phyloP scores from a whole-genome alignment of 1,140 invertebrate species.

The Coboldia fuscipes region DNA sequence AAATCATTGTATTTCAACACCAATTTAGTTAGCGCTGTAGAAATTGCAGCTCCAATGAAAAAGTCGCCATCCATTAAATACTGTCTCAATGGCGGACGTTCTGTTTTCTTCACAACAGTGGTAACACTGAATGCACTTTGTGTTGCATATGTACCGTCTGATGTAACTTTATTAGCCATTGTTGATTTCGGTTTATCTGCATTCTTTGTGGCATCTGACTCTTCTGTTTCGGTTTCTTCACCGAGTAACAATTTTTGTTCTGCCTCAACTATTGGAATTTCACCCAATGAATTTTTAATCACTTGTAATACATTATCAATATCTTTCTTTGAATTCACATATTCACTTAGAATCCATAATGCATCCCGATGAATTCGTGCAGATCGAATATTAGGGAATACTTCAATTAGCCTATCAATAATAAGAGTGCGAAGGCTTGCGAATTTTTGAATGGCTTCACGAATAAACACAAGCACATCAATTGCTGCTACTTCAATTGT shows the following conservation, averaged over 20 bases:
- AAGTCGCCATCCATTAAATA: conserved; percentile 90
- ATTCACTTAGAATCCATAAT: conserved; percentile 97
- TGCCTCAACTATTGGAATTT: conserved; percentile 76
- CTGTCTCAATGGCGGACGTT: conserved; percentile 59
- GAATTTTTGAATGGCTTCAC: conserved; percentile 88
- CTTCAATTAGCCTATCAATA: conserved; percentile 61
- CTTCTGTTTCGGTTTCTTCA: conserved; percentile 31
- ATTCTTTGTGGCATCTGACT: conserved; percentile 14
- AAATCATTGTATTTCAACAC: conserved; percentile 35
- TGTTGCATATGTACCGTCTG: conserved; percentile 95
- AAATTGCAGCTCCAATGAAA: conserved; percentile 82
- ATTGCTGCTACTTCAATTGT: conserved; percentile 81
- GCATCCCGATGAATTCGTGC: conserved; percentile 80
- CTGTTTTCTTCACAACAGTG: conserved; percentile 37
- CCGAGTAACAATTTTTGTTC: conserved; percentile 53
- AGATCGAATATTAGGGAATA: conserved; percentile 62
- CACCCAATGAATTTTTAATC: conserved; percentile 57
- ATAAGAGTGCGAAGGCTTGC: conserved; percentile 58
- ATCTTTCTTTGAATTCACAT: conserved; percentile 55
- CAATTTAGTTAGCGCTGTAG: conserved; percentile 80
- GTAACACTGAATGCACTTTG: conserved; percentile 87
- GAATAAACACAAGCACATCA: conserved; percentile 86
- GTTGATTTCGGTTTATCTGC: conserved; percentile 7
- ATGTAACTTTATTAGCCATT: conserved; percentile 44
- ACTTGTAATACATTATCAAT: conserved; percentile 60